phyloP scores from a whole-genome alignment of 1,140 invertebrate genomes.

The Melanaphis sacchari region DNA sequence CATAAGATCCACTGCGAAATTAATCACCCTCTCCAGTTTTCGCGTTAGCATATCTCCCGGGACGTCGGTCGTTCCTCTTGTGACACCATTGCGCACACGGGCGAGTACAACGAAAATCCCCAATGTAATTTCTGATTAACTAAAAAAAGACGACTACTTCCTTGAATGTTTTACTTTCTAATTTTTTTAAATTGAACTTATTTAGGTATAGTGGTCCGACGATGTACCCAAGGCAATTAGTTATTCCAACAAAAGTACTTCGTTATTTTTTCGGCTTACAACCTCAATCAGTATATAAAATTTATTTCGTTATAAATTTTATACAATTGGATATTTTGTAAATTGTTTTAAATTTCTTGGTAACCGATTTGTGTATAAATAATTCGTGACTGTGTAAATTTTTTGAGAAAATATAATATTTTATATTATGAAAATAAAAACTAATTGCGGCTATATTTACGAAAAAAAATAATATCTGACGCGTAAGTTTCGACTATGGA shows the following conservation, averaged over 20 bases:
- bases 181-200: conserved; percentile 52
- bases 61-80: conserved; percentile 50
- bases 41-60: conserved; percentile 55
- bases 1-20: conserved; percentile 40
- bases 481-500: background rate
- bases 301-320: background rate
- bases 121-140: conserved; percentile 57
- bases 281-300: background rate
- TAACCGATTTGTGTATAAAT: background rate
- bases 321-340: background rate
- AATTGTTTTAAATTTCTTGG: too few relatives aligned
- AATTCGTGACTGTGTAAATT: background rate
- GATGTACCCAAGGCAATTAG: background rate
- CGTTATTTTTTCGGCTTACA: background rate
- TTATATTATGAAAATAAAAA: background rate
- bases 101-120: conserved; percentile 32
- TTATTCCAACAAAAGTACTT: background rate
- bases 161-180: conserved; percentile 43
- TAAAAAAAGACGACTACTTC: conserved; percentile 44
- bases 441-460: background rate
- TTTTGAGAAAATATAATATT: background rate
- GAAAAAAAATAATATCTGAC: background rate
- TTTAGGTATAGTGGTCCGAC: background rate
- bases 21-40: conserved; percentile 56
- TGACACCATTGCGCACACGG: conserved; percentile 2